Percentiles rank a stretch among this genome's conserved stretches.
These are phyloP conservation scores for Cecropterus lyciades DNA, from an alignment of 1,140 invertebrate genomes.

Conservation along the genomic window DNA sequence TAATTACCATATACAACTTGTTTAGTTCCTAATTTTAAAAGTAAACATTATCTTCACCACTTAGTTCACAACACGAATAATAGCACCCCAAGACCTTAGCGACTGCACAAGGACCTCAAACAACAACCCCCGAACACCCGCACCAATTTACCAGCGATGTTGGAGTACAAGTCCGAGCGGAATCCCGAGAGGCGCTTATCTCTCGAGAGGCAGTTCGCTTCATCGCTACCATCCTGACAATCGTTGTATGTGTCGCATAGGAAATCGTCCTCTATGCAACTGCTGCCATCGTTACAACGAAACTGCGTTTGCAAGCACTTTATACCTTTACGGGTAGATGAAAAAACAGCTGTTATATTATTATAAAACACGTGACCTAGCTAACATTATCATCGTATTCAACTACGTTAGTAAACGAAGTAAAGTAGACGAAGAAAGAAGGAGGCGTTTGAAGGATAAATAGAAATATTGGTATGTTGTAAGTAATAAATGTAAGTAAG, in stretches of 20 bases:
- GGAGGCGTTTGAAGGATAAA: not conserved
- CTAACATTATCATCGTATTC: conserved; percentile 26
- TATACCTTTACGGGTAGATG: conserved; percentile 56
- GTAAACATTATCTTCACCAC: conserved; percentile 5
- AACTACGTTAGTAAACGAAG: conserved; percentile 16
- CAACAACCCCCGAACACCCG: conserved; percentile 45
- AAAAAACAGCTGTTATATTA: conserved; percentile 31
- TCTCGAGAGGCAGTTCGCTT: conserved; percentile 86
- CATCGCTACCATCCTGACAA: conserved; percentile 90
- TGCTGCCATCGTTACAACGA: conserved; percentile 87
- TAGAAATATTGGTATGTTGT: conserved; percentile 13
- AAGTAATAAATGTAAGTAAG: conserved; percentile 34
- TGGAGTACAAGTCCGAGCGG: conserved; percentile 41
- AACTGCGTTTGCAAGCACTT: conserved; percentile 83
- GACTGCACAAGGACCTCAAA: conserved; percentile 41
- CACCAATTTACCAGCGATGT: conserved; percentile 58
- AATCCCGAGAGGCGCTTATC: conserved; percentile 50
- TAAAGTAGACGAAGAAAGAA: conserved; percentile 24
- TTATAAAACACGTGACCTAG: conserved; percentile 10
- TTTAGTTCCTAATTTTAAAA: conserved; percentile 3
- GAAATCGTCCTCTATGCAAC: conserved; percentile 70
- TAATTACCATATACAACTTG: not conserved
- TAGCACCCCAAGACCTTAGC: conserved; percentile 23
- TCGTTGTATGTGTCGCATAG: conserved; percentile 89
- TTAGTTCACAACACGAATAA: conserved; percentile 5